Conservation (phyloP, 2,888 invertebrate genomes). For the Hirtodrosophila duncani region DNA sequence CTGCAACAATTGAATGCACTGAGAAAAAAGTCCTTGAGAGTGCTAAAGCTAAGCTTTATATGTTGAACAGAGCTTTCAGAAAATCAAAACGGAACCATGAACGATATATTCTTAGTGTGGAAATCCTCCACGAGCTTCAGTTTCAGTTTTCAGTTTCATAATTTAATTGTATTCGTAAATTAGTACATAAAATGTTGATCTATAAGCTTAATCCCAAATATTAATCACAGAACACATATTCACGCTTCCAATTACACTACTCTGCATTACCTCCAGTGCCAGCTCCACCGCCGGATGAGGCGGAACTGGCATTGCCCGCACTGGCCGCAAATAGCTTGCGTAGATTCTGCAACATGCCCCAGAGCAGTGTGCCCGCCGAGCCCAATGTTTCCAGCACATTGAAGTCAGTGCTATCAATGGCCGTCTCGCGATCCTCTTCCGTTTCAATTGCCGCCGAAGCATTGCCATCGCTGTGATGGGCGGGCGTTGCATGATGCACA, state of each 20-base stretch:
- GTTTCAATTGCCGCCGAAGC: conserved; percentile 73
- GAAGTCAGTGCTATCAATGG: conserved; percentile 70
- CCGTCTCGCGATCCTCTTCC: conserved; percentile 74
- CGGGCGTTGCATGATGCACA: conserved; percentile 39
- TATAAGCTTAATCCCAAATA: conserved; percentile 32
- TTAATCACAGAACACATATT: conserved; percentile 57
- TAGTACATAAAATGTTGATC: conserved; percentile 6
- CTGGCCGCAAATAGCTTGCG: conserved; percentile 75
- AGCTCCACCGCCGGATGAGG: conserved; percentile 60
- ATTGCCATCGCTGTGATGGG: conserved; percentile 33
- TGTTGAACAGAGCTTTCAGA: too few species aligned
- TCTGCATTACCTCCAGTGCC: conserved; percentile 18
- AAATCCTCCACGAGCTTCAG: too few species aligned
- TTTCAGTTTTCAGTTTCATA: neutral
- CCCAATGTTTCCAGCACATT: conserved; percentile 74
- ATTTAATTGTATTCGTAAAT: conserved; percentile 23
- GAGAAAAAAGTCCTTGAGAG: too few species aligned
- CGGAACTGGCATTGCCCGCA: conserved; percentile 66
- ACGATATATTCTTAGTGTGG: too few species aligned
- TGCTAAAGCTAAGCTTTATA: too few species aligned
- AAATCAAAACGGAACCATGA: conserved; percentile 13
- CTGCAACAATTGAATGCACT: conserved; percentile 21
- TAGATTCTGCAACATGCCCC: conserved; percentile 71
- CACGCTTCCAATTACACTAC: neutral
- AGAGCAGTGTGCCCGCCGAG: conserved; percentile 62